phyloP scores from a whole-genome alignment of 2,888 invertebrate genomes.

The Leptothorax acervorum region DNA sequence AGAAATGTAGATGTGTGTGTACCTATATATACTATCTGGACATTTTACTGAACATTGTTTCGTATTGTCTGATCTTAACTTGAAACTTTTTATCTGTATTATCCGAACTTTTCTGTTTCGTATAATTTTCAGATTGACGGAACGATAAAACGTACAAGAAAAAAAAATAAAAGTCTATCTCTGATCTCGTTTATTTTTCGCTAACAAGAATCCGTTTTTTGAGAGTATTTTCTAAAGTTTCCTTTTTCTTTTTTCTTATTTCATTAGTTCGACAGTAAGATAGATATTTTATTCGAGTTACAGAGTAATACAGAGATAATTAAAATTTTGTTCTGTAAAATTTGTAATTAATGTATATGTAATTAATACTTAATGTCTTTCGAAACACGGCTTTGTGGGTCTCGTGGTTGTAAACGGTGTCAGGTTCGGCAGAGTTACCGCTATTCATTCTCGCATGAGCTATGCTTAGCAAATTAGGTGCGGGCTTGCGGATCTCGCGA shows the following conservation, averaged over 20 bases:
- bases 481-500: slow-evolving; percentile 64
- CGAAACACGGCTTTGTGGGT: background rate
- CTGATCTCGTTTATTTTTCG: background rate
- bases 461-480: slow-evolving; percentile 71
- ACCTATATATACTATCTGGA: background rate
- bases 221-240: background rate
- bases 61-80: slow-evolving; percentile 2
- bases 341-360: background rate
- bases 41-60: slow-evolving; percentile 25
- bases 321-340: background rate
- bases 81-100: slow-evolving; percentile 24
- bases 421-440: slow-evolving; percentile 37
- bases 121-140: slow-evolving; percentile 12
- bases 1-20: background rate
- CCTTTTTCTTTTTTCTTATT: background rate
- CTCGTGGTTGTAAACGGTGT: background rate
- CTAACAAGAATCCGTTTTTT: background rate
- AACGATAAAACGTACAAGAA: slow-evolving; percentile 7
- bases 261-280: background rate
- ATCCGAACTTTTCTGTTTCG: background rate
- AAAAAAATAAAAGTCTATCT: background rate
- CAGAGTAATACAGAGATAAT: background rate
- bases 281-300: slow-evolving; percentile 4
- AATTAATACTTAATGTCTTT: background rate
- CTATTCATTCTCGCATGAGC: slow-evolving; percentile 36